Conservation (phyloP, 2,113 vertebrate species). For the Hoplias malabaricus region DNA sequence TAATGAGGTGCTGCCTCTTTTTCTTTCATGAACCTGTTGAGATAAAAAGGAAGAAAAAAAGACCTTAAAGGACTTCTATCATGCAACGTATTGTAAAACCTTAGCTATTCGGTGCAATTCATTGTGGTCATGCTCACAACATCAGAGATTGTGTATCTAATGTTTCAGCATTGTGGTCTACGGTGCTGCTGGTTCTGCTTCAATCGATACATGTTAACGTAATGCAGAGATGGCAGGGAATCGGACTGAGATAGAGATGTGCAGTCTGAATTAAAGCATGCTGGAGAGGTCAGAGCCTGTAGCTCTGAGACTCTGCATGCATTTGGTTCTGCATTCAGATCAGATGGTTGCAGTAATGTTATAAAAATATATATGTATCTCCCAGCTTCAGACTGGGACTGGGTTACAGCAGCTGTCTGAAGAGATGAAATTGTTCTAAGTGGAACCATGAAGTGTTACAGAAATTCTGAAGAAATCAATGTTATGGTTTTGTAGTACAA, state of each 20-base stretch:
- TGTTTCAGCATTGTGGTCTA: constrained; percentile 2
- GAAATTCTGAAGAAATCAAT: neutral
- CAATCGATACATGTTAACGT: constrained; percentile 4
- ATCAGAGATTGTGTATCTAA: constrained; percentile 14
- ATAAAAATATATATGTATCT: neutral
- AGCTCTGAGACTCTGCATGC: neutral
- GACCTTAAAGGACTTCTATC: neutral
- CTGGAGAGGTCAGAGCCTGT: neutral
- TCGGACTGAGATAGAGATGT: constrained; percentile 7
- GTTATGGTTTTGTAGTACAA: constrained; percentile 40
- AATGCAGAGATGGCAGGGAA: neutral
- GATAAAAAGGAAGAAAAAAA: neutral
- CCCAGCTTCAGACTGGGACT: neutral
- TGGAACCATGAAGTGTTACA: neutral
- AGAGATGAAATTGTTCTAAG: neutral
- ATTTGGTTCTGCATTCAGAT: constrained; percentile 1
- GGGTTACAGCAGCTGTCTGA: neutral
- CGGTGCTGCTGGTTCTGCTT: constrained; percentile 5
- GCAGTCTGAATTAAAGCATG: neutral
- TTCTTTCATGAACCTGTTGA: constrained; percentile 4
- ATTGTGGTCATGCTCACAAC: constrained; percentile 6
- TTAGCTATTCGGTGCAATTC: neutral
- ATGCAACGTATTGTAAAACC: neutral
- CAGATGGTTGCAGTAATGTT: neutral
- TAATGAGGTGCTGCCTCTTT: neutral